A percentile compares a stretch with the other conserved stretches of the same genome.
Conservation (phyloP, 2,888 invertebrate genomes). For the Tetranychus truncatus region DNA sequence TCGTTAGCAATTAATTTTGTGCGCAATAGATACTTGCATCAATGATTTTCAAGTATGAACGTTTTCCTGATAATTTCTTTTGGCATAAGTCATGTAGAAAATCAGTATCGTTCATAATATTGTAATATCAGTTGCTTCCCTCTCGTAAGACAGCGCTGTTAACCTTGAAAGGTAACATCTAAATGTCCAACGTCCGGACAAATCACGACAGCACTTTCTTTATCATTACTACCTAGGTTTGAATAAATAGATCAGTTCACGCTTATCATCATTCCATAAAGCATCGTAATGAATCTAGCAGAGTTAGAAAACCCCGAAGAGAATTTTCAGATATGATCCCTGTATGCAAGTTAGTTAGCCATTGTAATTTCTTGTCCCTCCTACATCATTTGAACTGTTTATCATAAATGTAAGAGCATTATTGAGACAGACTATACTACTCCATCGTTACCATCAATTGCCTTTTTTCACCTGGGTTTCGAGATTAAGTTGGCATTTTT, state of each 20-base stretch:
- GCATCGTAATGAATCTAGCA: conserved; percentile 5
- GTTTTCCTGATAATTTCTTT: no score
- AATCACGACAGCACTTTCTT: not conserved
- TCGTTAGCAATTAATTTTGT: not conserved
- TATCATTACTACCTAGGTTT: not conserved
- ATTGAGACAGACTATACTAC: not conserved
- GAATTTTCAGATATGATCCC: not conserved
- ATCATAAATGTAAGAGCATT: conserved; percentile 4
- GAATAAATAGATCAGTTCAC: not conserved
- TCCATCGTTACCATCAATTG: not conserved
- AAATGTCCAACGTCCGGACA: not conserved
- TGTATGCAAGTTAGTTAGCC: not conserved
- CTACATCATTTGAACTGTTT: not conserved
- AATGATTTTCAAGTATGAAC: no score
- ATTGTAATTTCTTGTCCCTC: not conserved
- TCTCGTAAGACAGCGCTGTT: not conserved
- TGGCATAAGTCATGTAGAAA: no score
- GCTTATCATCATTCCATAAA: no score
- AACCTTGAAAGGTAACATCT: not conserved
- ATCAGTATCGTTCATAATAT: no score
- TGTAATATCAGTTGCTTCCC: not conserved
- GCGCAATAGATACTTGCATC: not conserved
- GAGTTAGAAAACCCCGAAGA: not conserved
- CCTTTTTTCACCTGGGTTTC: not conserved
- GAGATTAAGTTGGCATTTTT: not conserved